phyloP scores from a whole-genome alignment of 1,140 invertebrate species.

The Dysdera silvatica region DNA sequence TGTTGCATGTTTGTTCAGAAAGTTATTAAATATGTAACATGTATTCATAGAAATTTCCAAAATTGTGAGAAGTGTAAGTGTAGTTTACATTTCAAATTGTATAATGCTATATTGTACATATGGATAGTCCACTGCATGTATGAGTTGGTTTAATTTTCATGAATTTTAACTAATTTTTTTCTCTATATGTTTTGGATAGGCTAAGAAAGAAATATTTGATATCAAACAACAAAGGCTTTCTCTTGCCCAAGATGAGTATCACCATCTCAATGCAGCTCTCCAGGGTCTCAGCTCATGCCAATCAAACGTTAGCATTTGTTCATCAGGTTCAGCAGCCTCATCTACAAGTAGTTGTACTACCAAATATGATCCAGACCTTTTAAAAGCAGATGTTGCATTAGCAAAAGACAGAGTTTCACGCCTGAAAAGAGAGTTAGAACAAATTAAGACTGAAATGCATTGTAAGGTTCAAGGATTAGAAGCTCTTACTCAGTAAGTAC shows the following conservation, averaged over 20 bases:
- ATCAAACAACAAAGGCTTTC: slow-evolving; percentile 87
- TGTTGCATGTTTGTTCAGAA: no score
- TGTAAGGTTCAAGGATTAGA: slow-evolving; percentile 86
- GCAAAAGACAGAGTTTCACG: slow-evolving; percentile 79
- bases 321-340: slow-evolving; percentile 48
- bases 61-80: no score
- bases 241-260: slow-evolving; percentile 90
- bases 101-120: no score
- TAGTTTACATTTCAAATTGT: no score
- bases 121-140: no score
- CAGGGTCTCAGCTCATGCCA: slow-evolving; percentile 50
- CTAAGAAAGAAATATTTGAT: slow-evolving; percentile 92
- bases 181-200: no score
- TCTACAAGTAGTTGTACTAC: slow-evolving; percentile 78
- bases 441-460: slow-evolving; percentile 82
- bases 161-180: no score
- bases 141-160: no score
- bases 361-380: slow-evolving; percentile 85
- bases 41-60: no score
- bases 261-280: slow-evolving; percentile 79
- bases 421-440: slow-evolving; percentile 79
- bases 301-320: slow-evolving; percentile 30
- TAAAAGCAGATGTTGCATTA: slow-evolving; percentile 82
- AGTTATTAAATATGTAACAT: no score
- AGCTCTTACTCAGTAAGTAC: slow-evolving; percentile 72